A percentile compares a stretch with the other conserved stretches of the same genome.
Conservation (phyloP, 2,888 invertebrate genomes). For the Chrysomela aeneicollis region DNA sequence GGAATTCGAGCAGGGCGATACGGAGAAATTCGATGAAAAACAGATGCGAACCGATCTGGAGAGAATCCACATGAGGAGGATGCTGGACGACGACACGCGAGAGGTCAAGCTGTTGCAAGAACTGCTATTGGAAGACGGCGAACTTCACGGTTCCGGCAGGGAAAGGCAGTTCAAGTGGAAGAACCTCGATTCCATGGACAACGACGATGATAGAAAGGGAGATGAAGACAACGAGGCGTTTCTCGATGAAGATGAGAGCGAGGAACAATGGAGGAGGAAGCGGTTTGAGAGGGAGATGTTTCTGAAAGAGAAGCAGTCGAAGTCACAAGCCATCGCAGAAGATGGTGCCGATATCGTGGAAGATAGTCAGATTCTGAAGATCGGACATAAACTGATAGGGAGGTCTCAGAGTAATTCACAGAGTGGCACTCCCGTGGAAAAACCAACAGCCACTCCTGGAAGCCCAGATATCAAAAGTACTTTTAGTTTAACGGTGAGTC, state of each 20-base stretch:
- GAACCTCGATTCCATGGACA: constrained; percentile 63
- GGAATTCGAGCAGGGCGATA: constrained; percentile 86
- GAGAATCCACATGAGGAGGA: constrained; percentile 85
- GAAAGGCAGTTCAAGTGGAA: constrained; percentile 88
- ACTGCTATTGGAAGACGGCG: constrained; percentile 88
- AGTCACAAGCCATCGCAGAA: constrained; percentile 44
- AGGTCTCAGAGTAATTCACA: constrained; percentile 42
- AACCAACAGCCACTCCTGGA: constrained; percentile 18
- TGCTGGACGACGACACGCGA: constrained; percentile 87
- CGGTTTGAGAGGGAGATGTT: constrained; percentile 83
- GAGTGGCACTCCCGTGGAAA: constrained; percentile 38
- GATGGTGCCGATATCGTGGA: constrained; percentile 45
- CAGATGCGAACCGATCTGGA: constrained; percentile 80
- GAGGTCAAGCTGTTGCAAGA: constrained; percentile 84
- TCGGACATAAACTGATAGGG: constrained; percentile 59
- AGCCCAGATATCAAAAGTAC: constrained; percentile 59
- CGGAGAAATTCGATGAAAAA: constrained; percentile 83
- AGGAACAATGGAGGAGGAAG: constrained; percentile 80
- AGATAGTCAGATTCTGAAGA: constrained; percentile 58
- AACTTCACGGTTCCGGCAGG: constrained; percentile 77
- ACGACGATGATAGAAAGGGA: constrained; percentile 49
- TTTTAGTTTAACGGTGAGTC: constrained; percentile 62
- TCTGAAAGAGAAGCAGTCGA: constrained; percentile 65
- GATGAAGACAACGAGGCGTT: constrained; percentile 63
- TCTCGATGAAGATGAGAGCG: constrained; percentile 76